A percentile compares a stretch with the other conserved stretches of the same genome.
phyloP scores from a whole-genome alignment of 2,797 vertebrate genomes.

The Neoniphon sammara region DNA sequence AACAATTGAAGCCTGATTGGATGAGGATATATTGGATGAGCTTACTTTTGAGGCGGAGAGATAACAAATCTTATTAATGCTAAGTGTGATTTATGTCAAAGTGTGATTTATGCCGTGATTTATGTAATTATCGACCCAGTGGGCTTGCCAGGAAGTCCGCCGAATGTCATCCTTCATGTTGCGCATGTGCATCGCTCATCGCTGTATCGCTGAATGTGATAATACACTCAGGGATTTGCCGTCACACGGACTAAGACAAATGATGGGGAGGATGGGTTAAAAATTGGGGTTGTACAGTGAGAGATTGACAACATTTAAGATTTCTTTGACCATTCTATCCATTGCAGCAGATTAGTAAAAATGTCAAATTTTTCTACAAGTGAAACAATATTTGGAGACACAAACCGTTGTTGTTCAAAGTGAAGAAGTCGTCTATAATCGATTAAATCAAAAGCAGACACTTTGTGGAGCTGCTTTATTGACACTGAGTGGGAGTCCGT shows the following conservation, averaged over 20 bases:
- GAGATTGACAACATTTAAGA: background rate
- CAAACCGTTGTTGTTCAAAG: background rate
- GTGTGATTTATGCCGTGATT: constrained; percentile 39
- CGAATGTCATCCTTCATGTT: constrained; percentile 2
- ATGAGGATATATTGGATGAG: constrained; percentile 30
- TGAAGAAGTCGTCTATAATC: background rate
- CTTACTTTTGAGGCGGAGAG: constrained; percentile 10
- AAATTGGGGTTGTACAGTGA: background rate
- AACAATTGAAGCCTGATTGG: constrained; percentile 36
- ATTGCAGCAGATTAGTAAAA: background rate
- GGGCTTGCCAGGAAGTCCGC: constrained; percentile 12
- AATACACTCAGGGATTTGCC: background rate
- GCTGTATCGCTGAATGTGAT: background rate
- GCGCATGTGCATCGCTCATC: constrained; percentile 9
- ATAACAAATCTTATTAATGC: constrained; percentile 45
- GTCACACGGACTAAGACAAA: background rate
- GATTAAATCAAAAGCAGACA: background rate
- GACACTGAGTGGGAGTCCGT: background rate
- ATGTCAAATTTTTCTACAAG: background rate
- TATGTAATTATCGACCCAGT: constrained; percentile 32
- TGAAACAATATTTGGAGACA: background rate
- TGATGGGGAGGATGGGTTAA: background rate
- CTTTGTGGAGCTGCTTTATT: background rate
- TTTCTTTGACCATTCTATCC: background rate
- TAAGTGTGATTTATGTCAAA: constrained; percentile 36